Evolutionary conservation across 2,888 invertebrate species (phyloP).

Genomic region (Trachelus iudaicus): DNA sequence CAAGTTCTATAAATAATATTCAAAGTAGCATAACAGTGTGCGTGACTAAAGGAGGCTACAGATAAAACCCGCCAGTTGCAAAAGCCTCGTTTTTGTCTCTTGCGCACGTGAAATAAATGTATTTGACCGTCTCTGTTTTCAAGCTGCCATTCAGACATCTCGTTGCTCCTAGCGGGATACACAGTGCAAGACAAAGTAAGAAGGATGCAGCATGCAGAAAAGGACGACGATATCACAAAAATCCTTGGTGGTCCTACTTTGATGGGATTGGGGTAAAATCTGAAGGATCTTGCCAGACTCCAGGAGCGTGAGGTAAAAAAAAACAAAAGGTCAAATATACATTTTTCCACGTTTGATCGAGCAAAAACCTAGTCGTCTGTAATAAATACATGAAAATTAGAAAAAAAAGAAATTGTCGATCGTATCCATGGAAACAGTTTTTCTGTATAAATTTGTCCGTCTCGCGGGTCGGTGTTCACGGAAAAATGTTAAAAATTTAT

Average conservation of each 20-base stretch:
- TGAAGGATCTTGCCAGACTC: too few relatives aligned
- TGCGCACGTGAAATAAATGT: background rate
- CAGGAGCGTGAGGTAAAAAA: background rate
- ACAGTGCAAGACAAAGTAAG: background rate
- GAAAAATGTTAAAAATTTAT: background rate
- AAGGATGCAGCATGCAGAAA: background rate
- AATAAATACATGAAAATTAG: background rate
- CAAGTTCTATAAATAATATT: conserved; percentile 27
- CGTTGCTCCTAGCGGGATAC: background rate
- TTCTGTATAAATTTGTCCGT: background rate
- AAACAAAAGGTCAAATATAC: background rate
- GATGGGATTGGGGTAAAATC: background rate
- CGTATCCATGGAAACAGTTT: background rate
- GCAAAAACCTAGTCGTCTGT: background rate
- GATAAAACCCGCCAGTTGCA: conserved; percentile 25
- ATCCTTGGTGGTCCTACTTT: background rate
- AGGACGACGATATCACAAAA: background rate
- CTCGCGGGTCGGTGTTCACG: background rate
- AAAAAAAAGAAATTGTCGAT: background rate
- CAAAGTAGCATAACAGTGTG: conserved; percentile 17
- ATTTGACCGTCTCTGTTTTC: background rate
- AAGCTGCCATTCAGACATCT: background rate
- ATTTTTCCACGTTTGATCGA: background rate
- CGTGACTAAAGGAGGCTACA: conserved; percentile 24
- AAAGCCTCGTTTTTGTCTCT: background rate